phyloP scores from a whole-genome alignment of 2,113 vertebrate genomes.

The Zosterops pallidus region DNA sequence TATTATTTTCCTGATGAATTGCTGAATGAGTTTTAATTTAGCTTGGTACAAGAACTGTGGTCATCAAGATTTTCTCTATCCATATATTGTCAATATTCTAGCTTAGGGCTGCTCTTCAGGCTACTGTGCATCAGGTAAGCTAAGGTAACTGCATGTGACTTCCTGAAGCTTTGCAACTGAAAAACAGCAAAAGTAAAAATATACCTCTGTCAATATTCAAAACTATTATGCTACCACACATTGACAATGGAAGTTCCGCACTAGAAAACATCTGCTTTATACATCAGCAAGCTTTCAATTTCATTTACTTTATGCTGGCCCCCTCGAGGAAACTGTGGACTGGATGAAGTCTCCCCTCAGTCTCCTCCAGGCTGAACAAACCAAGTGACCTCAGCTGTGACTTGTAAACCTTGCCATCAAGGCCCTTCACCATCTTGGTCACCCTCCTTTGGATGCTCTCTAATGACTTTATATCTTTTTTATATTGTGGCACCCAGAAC shows the following conservation, averaged over 20 bases:
- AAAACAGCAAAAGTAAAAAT: not conserved
- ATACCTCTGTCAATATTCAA: not conserved
- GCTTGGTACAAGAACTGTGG: not conserved
- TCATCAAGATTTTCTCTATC: not conserved
- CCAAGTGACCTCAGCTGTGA: not conserved
- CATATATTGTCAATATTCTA: not conserved
- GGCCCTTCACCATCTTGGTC: not conserved
- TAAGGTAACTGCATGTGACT: not conserved
- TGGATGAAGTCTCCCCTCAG: not conserved
- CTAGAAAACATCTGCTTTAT: not conserved
- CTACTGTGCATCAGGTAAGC: not conserved
- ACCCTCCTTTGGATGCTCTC: not conserved
- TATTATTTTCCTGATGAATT: not conserved
- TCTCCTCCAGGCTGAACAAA: not conserved
- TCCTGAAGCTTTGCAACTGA: not conserved
- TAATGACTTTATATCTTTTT: not conserved
- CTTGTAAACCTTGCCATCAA: not conserved
- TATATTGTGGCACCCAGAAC: not conserved
- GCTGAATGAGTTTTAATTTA: not conserved
- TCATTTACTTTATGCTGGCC: not conserved
- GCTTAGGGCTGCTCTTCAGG: not conserved
- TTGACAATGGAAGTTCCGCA: not conserved
- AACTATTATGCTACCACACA: not conserved
- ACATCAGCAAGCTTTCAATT: not conserved
- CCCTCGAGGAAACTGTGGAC: not conserved